Evolutionary conservation across 30 jellyfish, hydroid and myxozoan species (phyloP), one percentile per base, ranked within the genome.

Genomic region (Aurelia sp.): DNA sequence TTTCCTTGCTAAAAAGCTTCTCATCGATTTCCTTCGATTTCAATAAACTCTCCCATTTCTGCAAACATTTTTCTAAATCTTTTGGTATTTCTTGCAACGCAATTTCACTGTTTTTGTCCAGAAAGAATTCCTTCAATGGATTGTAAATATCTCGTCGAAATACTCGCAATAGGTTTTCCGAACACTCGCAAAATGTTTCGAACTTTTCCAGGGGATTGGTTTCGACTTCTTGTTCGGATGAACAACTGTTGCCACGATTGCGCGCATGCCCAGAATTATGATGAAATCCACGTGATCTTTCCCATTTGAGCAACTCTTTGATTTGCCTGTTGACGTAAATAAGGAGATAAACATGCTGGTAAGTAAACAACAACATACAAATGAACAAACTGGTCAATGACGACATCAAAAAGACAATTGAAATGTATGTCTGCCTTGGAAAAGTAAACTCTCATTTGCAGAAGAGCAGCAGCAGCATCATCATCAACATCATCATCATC

Each of bases 51-150:
- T 95, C 99, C 99, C 99, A 95, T 74, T 78, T 79, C 63, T 81
- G 86, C 11, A 95, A 48, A 65, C 92, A 89, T 66, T 64, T 58
- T 52, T 84, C 99, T 20, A 95, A 67, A 10, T 38, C 58, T 33
- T 63, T 72, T 0, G 80, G 89, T 13, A 86, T 87, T n/a, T 95
- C 97, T 55, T 78, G 91, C 52, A 83, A 61, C 5, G 84, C 68
- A 4, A 76, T 52, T 52, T 69, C 84, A 15, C 74, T 70, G 60
- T 61, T 76, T 15, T 80, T 79, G 30, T 55, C 92, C n/a, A 70
- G 38, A 68, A 89, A 89, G 67, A 57, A 89, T 38, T 95, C 99
- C 58, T 88, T 73, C 61, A 95, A 88, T n/a, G 99, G 99, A 30
- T 73, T 40, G 87, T 84, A 90, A 13, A 95, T 95, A 67, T 85